These are phyloP conservation scores for Cepaea hortensis DNA, from an alignment of 2,888 invertebrate species.

Conservation along the genomic window DNA sequence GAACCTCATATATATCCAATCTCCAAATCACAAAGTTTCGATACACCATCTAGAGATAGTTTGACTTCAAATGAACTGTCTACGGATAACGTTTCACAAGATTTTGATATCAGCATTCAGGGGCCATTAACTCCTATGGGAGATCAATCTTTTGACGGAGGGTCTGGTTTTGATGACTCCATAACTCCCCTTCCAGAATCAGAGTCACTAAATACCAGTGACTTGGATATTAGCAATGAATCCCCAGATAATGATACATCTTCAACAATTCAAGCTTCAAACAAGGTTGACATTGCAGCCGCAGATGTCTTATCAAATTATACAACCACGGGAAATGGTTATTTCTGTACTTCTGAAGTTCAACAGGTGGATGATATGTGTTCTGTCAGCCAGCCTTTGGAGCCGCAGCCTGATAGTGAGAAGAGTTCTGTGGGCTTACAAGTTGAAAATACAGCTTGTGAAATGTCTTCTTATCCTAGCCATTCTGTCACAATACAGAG, in stretches of 20 bases:
- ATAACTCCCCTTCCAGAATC: background rate
- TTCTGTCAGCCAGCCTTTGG: background rate
- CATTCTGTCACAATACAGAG: background rate
- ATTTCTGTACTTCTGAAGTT: background rate
- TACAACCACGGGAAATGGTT: too few relatives aligned
- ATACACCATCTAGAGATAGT: background rate
- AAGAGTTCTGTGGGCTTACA: background rate
- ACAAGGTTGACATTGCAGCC: background rate
- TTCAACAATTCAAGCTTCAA: background rate
- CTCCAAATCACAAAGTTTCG: conserved; percentile 12
- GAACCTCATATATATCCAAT: conserved; percentile 62
- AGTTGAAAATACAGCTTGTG: too few relatives aligned
- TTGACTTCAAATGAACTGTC: background rate
- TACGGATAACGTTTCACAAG: background rate
- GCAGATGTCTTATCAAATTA: background rate
- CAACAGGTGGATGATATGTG: background rate
- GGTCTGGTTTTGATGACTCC: conserved; percentile 23
- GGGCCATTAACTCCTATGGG: conserved; percentile 24
- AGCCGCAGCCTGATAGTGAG: background rate
- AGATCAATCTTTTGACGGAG: background rate
- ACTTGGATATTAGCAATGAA: background rate
- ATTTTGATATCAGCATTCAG: conserved; percentile 8
- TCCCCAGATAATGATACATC: background rate
- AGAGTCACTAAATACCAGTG: background rate
- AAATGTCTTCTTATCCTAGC: background rate